Evolutionary conservation across 2,888 invertebrate species (phyloP).

Genomic region (Orthosia incerta): DNA sequence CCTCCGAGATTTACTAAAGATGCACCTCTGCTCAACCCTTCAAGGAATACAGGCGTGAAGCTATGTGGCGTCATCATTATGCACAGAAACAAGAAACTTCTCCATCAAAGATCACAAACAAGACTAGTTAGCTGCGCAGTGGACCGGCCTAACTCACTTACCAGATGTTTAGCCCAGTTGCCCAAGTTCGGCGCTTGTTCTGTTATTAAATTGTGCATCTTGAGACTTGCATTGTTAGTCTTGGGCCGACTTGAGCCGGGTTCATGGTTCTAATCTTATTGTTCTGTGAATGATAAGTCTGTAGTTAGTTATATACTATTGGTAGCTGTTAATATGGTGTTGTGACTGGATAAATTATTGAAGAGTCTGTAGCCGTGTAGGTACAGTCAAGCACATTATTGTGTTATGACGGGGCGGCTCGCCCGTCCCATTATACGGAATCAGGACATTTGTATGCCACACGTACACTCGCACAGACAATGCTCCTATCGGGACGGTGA

Average conservation of each 20-base stretch:
- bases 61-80: neutral
- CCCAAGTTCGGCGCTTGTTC: conserved; percentile 41
- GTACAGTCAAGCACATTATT: conserved; percentile 57
- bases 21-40: too few relatives aligned
- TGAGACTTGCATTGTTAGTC: conserved; percentile 47
- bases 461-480: conserved; percentile 62
- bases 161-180: conserved; percentile 60
- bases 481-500: conserved; percentile 61
- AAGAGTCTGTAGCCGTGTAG: conserved; percentile 44
- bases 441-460: conserved; percentile 75
- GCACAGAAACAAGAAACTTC: conserved; percentile 26
- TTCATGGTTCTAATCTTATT: conserved; percentile 44
- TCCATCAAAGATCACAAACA: conserved; percentile 43
- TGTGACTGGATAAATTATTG: conserved; percentile 58
- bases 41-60: too few relatives aligned
- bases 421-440: conserved; percentile 68
- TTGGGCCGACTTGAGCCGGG: conserved; percentile 19
- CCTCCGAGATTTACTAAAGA: too few relatives aligned
- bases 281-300: conserved; percentile 22
- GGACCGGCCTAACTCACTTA: conserved; percentile 56
- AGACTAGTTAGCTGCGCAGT: conserved; percentile 19
- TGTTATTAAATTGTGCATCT: conserved; percentile 63
- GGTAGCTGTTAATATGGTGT: neutral
- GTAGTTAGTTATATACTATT: conserved; percentile 32
- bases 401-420: conserved; percentile 51